Evolutionary conservation across 2,113 vertebrate genomes (phyloP), one percentile per base, ranked within the genome.

Genomic region (Passerina amoena): DNA sequence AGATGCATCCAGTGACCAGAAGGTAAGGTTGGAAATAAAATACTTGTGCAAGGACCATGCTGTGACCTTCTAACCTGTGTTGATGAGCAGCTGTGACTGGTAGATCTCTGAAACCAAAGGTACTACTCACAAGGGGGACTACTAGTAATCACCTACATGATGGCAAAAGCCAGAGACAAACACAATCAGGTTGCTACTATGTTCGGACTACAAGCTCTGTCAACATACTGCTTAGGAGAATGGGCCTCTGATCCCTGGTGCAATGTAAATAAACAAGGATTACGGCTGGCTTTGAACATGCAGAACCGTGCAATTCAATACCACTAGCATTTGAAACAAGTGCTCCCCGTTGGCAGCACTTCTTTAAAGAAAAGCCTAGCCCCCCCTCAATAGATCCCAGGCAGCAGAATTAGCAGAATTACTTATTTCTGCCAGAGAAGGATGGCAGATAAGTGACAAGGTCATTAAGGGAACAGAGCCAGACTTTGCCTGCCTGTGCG

Each of bases 251-350:
- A 96, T 93, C 92, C 51, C 76, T 81, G 82, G 75, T 92, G 94
- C 85, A 93, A 93, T 65, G 68, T 83, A 96, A 93, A 90, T 64
- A 93, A 96, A 95, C 91, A 56, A 84, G 92, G 94, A 94, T 97
- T 96, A 96, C 25, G 14, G 72, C 90, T 71, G 79, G 79, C 88
- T 94, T 88, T 95, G 72, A 88, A 86, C 71, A 45, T 31, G 64
- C 71, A 83, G 85, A 82, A 71, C 79, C 1, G 0, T 0, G 10
- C 79, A 45, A 54, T 81, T 93, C 79, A 84, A 40, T 53, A 81
- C 65, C 48, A 94, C 95, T 97, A 97, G 80, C 93, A 97, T 95
- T 66, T 94, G 86, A 93, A 96, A 93, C 76, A 90, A 90, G 82
- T 72, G 86, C 64, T 90, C 47, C 42, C 57, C 25, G 65, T 53